These are phyloP conservation scores for Cryptomyrus ogoouensis DNA, from an alignment of 2,113 vertebrate genomes.

Conservation along the genomic window DNA sequence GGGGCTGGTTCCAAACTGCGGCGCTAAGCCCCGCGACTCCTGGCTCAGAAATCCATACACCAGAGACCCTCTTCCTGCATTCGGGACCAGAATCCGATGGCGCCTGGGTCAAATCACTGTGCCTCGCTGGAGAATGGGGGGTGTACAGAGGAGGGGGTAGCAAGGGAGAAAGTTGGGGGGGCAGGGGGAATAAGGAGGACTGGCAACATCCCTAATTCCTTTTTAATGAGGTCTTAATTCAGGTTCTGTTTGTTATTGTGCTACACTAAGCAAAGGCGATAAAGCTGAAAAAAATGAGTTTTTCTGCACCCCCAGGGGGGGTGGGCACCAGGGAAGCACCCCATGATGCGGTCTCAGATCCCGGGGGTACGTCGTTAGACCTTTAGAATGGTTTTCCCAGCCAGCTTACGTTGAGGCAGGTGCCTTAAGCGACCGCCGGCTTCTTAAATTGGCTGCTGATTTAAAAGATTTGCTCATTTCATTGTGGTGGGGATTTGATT, in stretches of 20 bases:
- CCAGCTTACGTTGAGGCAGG: neutral
- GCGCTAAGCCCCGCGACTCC: neutral
- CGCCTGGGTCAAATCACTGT: neutral
- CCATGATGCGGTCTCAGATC: neutral
- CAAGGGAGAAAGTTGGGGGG: neutral
- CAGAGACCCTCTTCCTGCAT: neutral
- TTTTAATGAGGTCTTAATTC: constrained; percentile 22
- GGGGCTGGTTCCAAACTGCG: neutral
- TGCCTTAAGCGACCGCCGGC: neutral
- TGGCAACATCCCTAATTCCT: neutral
- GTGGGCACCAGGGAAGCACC: neutral
- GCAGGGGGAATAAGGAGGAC: neutral
- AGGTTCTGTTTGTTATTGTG: neutral
- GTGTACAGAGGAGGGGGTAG: neutral
- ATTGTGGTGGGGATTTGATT: neutral
- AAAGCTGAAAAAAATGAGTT: neutral
- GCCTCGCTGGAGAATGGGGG: neutral
- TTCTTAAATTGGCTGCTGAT: neutral
- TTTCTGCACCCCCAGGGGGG: neutral
- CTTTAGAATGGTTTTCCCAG: neutral
- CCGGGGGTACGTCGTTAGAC: neutral
- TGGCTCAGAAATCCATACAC: neutral
- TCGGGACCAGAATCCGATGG: neutral
- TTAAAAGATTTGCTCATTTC: neutral
- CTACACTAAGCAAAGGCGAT: neutral